These are phyloP conservation scores for Spodoptera littoralis DNA, from an alignment of 2,888 invertebrate species.

Conservation along the genomic window DNA sequence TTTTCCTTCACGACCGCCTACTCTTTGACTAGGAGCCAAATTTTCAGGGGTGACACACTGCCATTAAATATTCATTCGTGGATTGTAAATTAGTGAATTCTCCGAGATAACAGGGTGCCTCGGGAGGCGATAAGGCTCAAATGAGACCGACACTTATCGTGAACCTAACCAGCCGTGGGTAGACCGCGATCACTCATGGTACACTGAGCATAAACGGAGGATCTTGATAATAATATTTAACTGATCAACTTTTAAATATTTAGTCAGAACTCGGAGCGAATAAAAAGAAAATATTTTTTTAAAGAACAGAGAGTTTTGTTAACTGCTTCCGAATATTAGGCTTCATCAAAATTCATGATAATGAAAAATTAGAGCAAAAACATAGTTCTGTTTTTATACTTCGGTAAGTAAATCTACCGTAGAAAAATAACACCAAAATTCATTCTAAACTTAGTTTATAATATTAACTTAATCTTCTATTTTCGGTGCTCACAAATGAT, in stretches of 20 bases:
- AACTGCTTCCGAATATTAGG: too few relatives aligned
- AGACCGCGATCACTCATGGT: slow-evolving; percentile 53
- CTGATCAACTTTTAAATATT: slow-evolving; percentile 42
- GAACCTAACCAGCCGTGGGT: slow-evolving; percentile 61
- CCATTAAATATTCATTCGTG: slow-evolving; percentile 84
- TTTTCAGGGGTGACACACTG: slow-evolving; percentile 82
- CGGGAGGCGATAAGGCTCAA: slow-evolving; percentile 69
- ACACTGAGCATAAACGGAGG: slow-evolving; percentile 42
- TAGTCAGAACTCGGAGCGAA: too few relatives aligned
- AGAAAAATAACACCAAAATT: too few relatives aligned
- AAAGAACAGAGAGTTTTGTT: too few relatives aligned
- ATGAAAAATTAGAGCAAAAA: too few relatives aligned
- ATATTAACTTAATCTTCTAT: too few relatives aligned
- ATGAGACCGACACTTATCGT: slow-evolving; percentile 59
- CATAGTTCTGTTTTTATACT: too few relatives aligned
- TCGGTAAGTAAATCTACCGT: too few relatives aligned
- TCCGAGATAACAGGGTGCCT: slow-evolving; percentile 70
- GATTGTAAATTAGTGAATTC: slow-evolving; percentile 83
- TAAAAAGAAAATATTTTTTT: too few relatives aligned
- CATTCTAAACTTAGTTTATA: slow-evolving; percentile 1
- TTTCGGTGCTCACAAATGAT: neutral
- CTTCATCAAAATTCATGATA: too few relatives aligned
- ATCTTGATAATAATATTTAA: slow-evolving; percentile 41
- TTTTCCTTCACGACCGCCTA: slow-evolving; percentile 52
- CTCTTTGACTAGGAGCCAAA: slow-evolving; percentile 62